Conservation (phyloP, 2,797 vertebrate genomes). For the Coregonus suidteri region DNA sequence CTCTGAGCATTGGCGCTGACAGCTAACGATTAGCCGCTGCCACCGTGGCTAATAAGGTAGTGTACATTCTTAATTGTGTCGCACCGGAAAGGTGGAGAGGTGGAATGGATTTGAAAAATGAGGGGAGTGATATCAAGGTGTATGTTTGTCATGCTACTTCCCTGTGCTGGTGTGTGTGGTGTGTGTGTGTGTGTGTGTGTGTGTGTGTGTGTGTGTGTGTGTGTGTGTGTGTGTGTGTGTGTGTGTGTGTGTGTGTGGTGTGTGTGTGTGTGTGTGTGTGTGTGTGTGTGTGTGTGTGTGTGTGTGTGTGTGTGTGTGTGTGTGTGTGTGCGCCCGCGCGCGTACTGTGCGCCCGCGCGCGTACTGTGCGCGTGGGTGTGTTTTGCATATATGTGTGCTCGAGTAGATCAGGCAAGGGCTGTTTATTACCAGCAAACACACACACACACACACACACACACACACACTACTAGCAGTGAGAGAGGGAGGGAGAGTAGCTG, state of each 20-base stretch:
- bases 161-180: conserved; percentile 51
- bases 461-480: conserved; percentile 15
- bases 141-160: conserved; percentile 40
- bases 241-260: too few relatives aligned
- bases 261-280: too few relatives aligned
- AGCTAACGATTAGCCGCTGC: conserved; percentile 73
- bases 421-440: conserved; percentile 20
- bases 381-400: conserved; percentile 1
- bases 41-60: conserved; percentile 67
- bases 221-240: too few relatives aligned
- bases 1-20: conserved; percentile 67
- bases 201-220: not conserved
- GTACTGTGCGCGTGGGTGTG: conserved; percentile 17
- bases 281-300: too few relatives aligned
- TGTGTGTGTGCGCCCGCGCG: not conserved
- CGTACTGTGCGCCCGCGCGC: not conserved
- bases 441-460: conserved; percentile 26
- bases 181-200: conserved; percentile 33
- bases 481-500: conserved; percentile 48
- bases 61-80: conserved; percentile 74
- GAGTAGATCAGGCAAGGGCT: conserved; percentile 33
- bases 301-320: too few relatives aligned
- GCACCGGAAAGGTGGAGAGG: conserved; percentile 69
- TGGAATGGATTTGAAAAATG: conserved; percentile 78
- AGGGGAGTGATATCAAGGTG: conserved; percentile 55